phyloP scores from a whole-genome alignment of 2,113 vertebrate species.

The Parus major region DNA sequence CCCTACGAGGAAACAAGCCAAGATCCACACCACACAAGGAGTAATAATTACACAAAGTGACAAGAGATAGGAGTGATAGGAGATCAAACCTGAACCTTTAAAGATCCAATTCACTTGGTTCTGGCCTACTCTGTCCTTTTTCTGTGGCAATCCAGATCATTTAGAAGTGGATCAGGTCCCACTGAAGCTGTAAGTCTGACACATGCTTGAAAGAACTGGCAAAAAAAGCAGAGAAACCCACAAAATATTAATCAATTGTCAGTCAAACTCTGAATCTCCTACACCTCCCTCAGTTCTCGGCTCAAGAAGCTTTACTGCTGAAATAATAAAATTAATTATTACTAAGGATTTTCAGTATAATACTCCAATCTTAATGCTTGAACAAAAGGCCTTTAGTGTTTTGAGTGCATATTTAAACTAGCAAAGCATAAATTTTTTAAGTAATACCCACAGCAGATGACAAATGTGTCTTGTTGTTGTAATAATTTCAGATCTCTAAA shows the following conservation, averaged over 20 bases:
- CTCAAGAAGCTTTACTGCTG: not conserved
- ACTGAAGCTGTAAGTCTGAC: not conserved
- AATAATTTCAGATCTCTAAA: slow-evolving; percentile 46
- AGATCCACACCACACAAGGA: not conserved
- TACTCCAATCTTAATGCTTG: slow-evolving; percentile 6
- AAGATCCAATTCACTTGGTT: not conserved
- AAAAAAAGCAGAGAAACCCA: not conserved
- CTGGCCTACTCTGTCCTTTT: not conserved
- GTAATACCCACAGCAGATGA: slow-evolving; percentile 10
- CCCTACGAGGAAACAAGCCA: not conserved
- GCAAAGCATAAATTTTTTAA: slow-evolving; percentile 41
- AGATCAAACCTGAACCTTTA: not conserved
- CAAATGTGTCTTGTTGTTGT: not conserved
- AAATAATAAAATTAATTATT: slow-evolving; percentile 45
- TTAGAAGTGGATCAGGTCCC: not conserved
- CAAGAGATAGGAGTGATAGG: not conserved
- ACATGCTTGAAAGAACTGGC: not conserved
- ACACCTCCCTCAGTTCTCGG: not conserved
- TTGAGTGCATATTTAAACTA: slow-evolving; percentile 45
- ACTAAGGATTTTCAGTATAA: slow-evolving; percentile 2
- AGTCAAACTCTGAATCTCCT: not conserved
- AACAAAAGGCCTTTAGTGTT: slow-evolving; percentile 33
- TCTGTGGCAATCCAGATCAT: not conserved
- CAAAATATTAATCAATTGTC: not conserved
- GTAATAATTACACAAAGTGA: not conserved